These are phyloP conservation scores for Phalloptychus januarius DNA, from an alignment of 2,797 vertebrate genomes.

Conservation along the genomic window DNA sequence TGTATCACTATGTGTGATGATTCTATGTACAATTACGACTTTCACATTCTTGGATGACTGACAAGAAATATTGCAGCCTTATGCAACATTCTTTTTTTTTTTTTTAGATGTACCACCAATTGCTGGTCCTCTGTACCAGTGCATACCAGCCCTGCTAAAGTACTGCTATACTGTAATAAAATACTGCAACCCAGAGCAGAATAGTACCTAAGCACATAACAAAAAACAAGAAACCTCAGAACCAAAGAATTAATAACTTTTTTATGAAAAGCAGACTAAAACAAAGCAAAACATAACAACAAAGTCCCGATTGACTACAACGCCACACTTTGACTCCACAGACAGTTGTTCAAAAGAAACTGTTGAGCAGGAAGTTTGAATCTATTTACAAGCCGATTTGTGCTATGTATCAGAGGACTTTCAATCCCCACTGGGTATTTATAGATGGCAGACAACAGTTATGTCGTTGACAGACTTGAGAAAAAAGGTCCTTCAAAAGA, in stretches of 20 bases:
- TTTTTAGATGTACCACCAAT: not conserved
- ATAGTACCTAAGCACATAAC: not conserved
- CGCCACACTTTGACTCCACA: not conserved
- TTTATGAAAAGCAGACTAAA: not conserved
- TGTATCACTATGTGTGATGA: not conserved
- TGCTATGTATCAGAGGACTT: not conserved
- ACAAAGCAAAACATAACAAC: not conserved
- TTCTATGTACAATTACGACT: no score
- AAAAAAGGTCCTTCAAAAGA: slow-evolving; percentile 43
- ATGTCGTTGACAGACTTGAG: slow-evolving; percentile 17
- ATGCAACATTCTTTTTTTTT: no score
- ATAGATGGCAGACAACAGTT: not conserved
- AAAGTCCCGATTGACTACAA: not conserved
- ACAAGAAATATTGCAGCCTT: not conserved
- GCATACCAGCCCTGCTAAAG: not conserved
- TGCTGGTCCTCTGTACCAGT: not conserved
- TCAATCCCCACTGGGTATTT: not conserved
- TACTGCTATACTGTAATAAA: no score
- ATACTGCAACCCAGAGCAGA: no score
- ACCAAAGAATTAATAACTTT: not conserved
- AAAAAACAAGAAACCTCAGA: not conserved
- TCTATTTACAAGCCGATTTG: not conserved
- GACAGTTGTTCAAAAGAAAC: not conserved
- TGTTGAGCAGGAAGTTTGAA: not conserved
- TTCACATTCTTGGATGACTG: not conserved